Conservation (phyloP, 2,113 vertebrate genomes). For the Trematocara variabile region DNA sequence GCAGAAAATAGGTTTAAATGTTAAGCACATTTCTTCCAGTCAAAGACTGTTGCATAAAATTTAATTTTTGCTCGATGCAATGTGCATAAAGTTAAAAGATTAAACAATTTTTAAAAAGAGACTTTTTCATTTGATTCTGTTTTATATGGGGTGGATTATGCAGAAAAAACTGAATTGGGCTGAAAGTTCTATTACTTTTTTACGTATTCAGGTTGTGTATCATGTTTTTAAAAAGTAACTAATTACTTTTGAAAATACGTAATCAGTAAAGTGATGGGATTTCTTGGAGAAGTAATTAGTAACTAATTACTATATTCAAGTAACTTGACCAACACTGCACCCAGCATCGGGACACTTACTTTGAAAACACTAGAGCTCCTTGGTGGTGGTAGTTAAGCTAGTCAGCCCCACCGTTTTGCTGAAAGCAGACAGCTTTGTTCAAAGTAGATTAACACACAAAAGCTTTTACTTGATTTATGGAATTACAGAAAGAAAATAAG, state of each 20-base stretch:
- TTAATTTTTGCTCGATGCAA: fast-evolving
- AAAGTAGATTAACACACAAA: background rate
- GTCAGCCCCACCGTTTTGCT: background rate
- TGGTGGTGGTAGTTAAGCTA: background rate
- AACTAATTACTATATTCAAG: background rate
- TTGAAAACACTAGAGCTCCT: background rate
- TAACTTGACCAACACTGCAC: background rate
- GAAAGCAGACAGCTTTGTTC: background rate
- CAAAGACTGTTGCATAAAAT: background rate
- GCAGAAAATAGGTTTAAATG: background rate
- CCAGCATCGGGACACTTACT: background rate
- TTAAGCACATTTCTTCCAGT: background rate
- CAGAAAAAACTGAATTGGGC: background rate
- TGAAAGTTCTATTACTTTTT: background rate
- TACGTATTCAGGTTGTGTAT: background rate
- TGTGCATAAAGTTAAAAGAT: background rate
- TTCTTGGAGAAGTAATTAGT: background rate
- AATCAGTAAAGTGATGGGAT: background rate
- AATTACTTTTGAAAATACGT: background rate
- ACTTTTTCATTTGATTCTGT: background rate
- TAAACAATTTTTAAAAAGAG: background rate
- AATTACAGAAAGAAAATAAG: too few relatives aligned
- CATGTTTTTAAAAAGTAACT: background rate
- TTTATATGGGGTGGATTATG: background rate
- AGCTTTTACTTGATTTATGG: background rate